A percentile compares a stretch with the other conserved stretches of the same genome.
Conservation (phyloP, 2,113 vertebrate species). For the Hippocampus mohnikei region DNA sequence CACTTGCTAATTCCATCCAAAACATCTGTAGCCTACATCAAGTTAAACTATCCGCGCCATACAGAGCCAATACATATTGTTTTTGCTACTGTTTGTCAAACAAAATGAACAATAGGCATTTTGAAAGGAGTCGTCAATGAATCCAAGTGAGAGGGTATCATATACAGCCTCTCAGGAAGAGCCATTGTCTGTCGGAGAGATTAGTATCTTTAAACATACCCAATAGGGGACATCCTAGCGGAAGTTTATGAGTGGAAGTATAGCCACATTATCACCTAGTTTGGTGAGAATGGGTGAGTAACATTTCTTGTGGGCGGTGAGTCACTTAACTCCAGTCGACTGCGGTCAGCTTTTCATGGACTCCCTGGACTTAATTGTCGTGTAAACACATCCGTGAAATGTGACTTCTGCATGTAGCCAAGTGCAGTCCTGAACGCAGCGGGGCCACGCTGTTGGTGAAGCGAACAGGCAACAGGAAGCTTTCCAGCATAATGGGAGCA, state of each 20-base stretch:
- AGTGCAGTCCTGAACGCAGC: not conserved
- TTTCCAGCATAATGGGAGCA: not conserved
- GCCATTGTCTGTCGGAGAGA: conserved; percentile 53
- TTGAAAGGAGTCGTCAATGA: conserved; percentile 18
- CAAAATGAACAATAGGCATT: not conserved
- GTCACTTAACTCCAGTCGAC: not conserved
- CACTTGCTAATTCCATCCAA: not conserved
- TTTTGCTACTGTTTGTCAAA: not conserved
- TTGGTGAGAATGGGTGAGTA: not conserved
- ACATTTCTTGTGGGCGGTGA: not conserved
- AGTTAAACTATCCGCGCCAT: not conserved
- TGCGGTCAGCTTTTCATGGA: not conserved
- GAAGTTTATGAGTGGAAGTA: conserved; percentile 30
- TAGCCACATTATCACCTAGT: not conserved
- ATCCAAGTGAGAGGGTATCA: conserved; percentile 52
- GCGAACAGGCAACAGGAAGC: not conserved
- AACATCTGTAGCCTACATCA: not conserved
- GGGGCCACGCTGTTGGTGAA: not conserved
- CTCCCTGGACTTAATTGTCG: not conserved
- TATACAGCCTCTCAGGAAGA: conserved; percentile 57
- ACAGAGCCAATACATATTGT: not conserved
- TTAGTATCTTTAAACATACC: conserved; percentile 43
- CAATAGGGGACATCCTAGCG: conserved; percentile 55
- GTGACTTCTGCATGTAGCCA: not conserved
- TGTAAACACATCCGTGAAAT: not conserved